phyloP scores from a whole-genome alignment of 2,888 invertebrate species.

The Xanthia togata region DNA sequence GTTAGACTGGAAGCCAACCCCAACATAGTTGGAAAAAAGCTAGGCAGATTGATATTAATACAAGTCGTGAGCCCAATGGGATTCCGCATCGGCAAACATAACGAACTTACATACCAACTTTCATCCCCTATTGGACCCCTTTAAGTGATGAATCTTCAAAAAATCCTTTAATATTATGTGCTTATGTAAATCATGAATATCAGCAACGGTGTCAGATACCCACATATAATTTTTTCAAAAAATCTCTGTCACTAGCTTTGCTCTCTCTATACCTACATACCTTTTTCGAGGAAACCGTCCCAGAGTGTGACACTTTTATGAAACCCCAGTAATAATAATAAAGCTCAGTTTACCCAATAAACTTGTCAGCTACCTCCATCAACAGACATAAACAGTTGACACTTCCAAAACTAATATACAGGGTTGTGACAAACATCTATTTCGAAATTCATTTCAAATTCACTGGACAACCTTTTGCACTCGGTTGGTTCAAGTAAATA shows the following conservation, averaged over 20 bases:
- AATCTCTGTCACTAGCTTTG: no score
- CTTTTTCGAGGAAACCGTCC: not conserved
- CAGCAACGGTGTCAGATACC: no score
- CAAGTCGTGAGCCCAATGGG: no score
- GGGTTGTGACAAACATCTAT: not conserved
- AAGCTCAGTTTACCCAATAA: not conserved
- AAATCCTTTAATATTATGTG: no score
- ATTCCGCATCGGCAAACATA: no score
- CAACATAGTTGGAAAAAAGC: no score
- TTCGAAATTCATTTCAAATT: constrained; percentile 20
- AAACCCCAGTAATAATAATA: not conserved
- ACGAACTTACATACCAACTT: not conserved
- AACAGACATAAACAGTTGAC: constrained; percentile 14
- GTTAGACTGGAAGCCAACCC: no score
- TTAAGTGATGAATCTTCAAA: not conserved
- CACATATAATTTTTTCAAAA: no score
- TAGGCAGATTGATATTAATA: no score
- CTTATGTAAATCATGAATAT: no score
- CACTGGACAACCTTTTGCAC: constrained; percentile 32
- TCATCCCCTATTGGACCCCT: not conserved
- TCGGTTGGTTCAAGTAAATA: constrained; percentile 10
- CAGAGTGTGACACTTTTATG: not conserved
- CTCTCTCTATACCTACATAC: rapidly evolving
- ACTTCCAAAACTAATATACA: constrained; percentile 11
- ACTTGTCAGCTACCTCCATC: not conserved